Evolutionary conservation across 2,797 vertebrate species (phyloP), one percentile per base, ranked within the genome.

Genomic region (Pseudocheirus occidentalis): DNA sequence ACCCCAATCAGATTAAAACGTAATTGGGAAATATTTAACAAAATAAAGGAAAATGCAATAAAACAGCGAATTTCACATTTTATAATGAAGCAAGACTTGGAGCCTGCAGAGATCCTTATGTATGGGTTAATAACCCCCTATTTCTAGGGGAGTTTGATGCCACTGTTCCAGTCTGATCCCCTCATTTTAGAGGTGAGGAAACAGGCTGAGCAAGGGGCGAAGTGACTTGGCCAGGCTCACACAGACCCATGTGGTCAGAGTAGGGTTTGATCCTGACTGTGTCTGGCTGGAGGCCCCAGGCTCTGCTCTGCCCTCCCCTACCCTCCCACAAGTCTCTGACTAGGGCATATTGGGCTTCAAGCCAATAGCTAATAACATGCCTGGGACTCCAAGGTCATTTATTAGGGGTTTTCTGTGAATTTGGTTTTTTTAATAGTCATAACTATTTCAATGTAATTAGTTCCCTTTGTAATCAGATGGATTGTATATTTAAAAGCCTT

Each of bases 401-500:
- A 73, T 16, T 5, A 81, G 73, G 7, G 40, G 34, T 28, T 73
- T 73, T 40, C n/a, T 73, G 66, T 21, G 13, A 31, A 59, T 59
- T 53, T 59, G 1, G 2, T 40, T 40, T 66, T 66, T 66, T 73
- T 18, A 73, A 73, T 73, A 7, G n/a, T 73, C 5, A 21, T 46
- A 46, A 27, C 6, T 81, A 73, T 40, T 73, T 73, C 7, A 46
- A 14, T 87, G 10, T 87, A 46, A 81, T 10, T 46, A 18, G 18
- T 24, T 81, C 24, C 40, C 73, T 81, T 46, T 46, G 40, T 46
- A 81, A 46, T 87, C 73, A 87, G 46, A 50, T 24, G 73, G 73
- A 50, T 87, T 87, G 27, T 50, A 46, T 87, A 96, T 96, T 95
- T 62, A 90, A 93, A 93, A 92, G 27, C 66, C 55, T 52, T n/a